Conservation (phyloP, 1,140 invertebrate genomes). For the Lasioglossum baleicum region DNA sequence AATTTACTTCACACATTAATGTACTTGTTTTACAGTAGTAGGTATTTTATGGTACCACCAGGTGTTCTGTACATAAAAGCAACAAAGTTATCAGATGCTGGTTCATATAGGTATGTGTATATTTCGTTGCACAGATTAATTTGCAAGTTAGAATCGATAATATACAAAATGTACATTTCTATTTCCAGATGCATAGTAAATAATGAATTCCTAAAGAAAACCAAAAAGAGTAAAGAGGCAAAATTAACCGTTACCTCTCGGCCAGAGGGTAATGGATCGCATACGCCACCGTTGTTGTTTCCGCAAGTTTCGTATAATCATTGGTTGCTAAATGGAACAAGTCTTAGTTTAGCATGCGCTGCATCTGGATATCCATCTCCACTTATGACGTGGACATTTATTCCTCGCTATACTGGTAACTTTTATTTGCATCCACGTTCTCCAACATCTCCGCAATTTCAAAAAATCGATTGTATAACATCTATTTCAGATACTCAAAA, state of each 20-base stretch:
- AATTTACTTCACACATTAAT: constrained; percentile 38
- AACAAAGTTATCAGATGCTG: constrained; percentile 81
- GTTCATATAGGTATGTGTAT: constrained; percentile 80
- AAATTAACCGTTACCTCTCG: constrained; percentile 76
- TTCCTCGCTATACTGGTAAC: constrained; percentile 71
- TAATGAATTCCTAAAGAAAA: constrained; percentile 79
- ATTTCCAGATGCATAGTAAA: constrained; percentile 76
- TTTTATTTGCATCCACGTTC: neutral
- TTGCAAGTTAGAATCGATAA: neutral
- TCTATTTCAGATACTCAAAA: constrained; percentile 55
- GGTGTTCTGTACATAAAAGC: constrained; percentile 82
- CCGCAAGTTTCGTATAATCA: constrained; percentile 73
- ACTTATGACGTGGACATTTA: constrained; percentile 81
- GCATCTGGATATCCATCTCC: constrained; percentile 81
- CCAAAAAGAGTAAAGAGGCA: constrained; percentile 79
- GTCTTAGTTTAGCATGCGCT: constrained; percentile 80
- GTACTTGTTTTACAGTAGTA: constrained; percentile 51
- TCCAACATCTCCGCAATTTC: neutral
- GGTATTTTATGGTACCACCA: constrained; percentile 79
- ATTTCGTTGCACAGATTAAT: neutral
- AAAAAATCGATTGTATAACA: neutral
- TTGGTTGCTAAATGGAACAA: constrained; percentile 72
- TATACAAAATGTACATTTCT: constrained; percentile 2
- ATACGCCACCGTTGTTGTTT: constrained; percentile 61
- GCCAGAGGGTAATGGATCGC: constrained; percentile 54